Evolutionary conservation across 2,888 invertebrate species (phyloP), one percentile per base, ranked within the genome.

Genomic region (Epirrhoe alternata): DNA sequence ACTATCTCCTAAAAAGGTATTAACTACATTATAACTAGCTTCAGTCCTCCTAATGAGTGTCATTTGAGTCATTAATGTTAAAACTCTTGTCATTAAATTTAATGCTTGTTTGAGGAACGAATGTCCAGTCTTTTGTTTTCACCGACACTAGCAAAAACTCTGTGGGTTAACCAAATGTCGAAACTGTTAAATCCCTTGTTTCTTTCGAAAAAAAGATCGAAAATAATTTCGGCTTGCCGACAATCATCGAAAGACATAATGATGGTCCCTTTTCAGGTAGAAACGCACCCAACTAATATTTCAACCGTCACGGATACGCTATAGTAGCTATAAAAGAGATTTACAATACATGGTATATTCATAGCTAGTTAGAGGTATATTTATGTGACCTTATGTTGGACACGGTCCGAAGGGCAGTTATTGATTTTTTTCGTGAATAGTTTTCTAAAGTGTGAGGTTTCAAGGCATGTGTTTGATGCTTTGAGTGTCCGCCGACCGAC

Each of bases 211-310:
- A 87, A 86, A 86, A 83, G 79, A 79, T 79, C 78, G 78, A 80
- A 87, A 87, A 89, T 88, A 81, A 89, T 89, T 88, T 88, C 78
- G 86, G 84, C 81, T 84, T 78, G 89, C 92, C 92, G 91, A 91
- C 93, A 90, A 89, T 91, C 90, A 91, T 88, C 80, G 81, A 79
- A 75, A 79, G 76, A 81, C 82, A 87, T 92, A 90, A 92, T 90
- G 89, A 92, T 83, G 87, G 88, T 85, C 91, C 92, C 86, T 87
- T 87, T 87, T 84, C 92, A 93, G 93, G 93, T 93, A 93, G 90
- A 88, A 87, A 87, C 80, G 86, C 86, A 86, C 88, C 87, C 83
- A 88, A 91, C 89, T 88, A 86, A 90, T 93, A 92, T 92, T 90
- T 92, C 88, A 92, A 88, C 88, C 86, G 91, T 86, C 92, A 89